These are phyloP conservation scores for Cyclina sinensis DNA, from an alignment of 1,140 invertebrate species.

Conservation along the genomic window DNA sequence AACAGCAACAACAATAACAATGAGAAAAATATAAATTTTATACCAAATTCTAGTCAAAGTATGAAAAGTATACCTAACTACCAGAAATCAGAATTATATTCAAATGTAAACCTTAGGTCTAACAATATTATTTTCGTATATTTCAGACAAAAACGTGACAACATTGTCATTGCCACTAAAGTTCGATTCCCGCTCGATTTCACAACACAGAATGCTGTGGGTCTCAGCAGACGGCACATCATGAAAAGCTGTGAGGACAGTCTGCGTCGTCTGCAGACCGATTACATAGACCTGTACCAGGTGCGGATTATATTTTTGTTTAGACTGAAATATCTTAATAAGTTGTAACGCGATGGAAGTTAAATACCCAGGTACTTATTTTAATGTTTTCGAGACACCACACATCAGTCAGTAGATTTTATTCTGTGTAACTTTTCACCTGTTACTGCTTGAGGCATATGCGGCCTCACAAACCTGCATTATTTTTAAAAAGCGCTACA, in stretches of 20 bases:
- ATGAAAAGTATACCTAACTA: no score
- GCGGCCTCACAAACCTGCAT: no score
- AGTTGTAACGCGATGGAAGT: not conserved
- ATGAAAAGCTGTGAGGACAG: slow-evolving; percentile 70
- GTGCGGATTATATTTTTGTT: slow-evolving; percentile 5
- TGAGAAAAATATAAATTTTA: no score
- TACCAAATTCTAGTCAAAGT: no score
- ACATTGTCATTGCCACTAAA: slow-evolving; percentile 80
- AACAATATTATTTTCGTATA: no score
- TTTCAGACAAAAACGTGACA: slow-evolving; percentile 73
- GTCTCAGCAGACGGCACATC: slow-evolving; percentile 76
- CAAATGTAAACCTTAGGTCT: no score
- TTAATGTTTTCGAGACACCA: not conserved
- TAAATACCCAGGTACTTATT: not conserved
- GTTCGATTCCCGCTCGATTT: slow-evolving; percentile 63
- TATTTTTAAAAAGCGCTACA: no score
- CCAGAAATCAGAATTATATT: no score
- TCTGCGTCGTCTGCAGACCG: slow-evolving; percentile 64
- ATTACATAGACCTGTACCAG: slow-evolving; percentile 69
- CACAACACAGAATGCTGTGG: slow-evolving; percentile 61
- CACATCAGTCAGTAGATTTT: not conserved
- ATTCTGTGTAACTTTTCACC: no score
- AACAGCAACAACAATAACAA: no score
- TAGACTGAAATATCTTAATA: no score
- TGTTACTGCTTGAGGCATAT: no score